Conservation (phyloP, 2,797 vertebrate species). For the Gymnodraco acuticeps region DNA sequence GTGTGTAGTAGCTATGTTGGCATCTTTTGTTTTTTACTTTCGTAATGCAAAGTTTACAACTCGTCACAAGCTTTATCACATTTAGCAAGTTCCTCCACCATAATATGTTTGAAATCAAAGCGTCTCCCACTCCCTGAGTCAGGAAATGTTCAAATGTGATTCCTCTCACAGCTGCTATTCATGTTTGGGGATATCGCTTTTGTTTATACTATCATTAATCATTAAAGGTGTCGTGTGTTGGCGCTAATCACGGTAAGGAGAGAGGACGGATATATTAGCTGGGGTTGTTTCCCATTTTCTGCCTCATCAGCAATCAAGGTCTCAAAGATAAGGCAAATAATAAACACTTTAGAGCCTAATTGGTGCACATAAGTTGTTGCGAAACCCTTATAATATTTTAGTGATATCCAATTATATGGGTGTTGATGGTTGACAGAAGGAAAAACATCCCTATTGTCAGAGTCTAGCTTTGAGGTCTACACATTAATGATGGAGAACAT, state of each 20-base stretch:
- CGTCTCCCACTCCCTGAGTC: slow-evolving; percentile 29
- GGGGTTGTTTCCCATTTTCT: not conserved
- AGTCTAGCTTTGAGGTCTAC: not conserved
- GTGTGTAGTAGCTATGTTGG: not conserved
- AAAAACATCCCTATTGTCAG: too few species aligned
- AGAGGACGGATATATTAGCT: slow-evolving; percentile 8
- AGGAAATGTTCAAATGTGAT: slow-evolving; percentile 29
- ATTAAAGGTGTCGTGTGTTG: not conserved
- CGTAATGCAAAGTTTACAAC: not conserved
- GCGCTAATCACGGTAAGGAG: not conserved
- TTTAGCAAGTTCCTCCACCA: not conserved
- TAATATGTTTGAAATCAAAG: slow-evolving; percentile 21
- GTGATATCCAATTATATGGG: too few species aligned
- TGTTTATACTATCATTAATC: slow-evolving; percentile 34
- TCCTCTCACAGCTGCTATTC: slow-evolving; percentile 27
- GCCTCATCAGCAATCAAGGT: not conserved
- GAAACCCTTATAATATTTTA: not conserved
- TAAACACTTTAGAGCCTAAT: not conserved
- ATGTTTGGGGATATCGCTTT: slow-evolving; percentile 22
- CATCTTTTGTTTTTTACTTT: not conserved
- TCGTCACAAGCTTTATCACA: too few species aligned
- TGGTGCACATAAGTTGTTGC: not conserved
- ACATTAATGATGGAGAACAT: not conserved
- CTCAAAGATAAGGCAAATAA: not conserved
- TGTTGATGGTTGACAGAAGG: not conserved